phyloP scores from a whole-genome alignment of 2,113 vertebrate genomes.

The Otis tarda region DNA sequence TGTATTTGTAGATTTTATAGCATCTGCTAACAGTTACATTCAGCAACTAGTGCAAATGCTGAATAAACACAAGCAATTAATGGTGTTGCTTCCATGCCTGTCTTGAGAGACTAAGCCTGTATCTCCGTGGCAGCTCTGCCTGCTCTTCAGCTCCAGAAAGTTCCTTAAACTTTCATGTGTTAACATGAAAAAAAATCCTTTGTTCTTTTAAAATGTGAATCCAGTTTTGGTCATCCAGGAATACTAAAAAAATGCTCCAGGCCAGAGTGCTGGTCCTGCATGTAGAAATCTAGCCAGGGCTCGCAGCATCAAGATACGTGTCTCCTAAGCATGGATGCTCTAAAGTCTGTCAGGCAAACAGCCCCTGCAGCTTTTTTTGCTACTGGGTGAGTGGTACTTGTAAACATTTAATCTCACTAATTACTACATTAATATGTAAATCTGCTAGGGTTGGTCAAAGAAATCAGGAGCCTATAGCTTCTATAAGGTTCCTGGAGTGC shows the following conservation, averaged over 20 bases:
- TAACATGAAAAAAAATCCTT: not conserved
- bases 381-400: not conserved
- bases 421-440: not conserved
- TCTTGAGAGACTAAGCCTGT: not conserved
- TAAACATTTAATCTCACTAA: not conserved
- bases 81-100: not conserved
- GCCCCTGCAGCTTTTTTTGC: not conserved
- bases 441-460: not conserved
- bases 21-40: not conserved
- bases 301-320: not conserved
- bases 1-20: not conserved
- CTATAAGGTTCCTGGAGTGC: not conserved
- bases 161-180: not conserved
- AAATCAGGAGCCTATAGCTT: not conserved
- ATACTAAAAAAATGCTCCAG: not conserved
- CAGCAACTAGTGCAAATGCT: not conserved
- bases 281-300: not conserved
- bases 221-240: rapidly evolving
- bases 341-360: not conserved
- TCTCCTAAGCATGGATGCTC: not conserved
- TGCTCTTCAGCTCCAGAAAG: not conserved
- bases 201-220: not conserved
- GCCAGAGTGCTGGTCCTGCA: not conserved
- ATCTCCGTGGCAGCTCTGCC: not conserved
- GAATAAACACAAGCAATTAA: not conserved